Evolutionary conservation across 2,888 invertebrate genomes (phyloP).

Genomic region (Cephus runcator): DNA sequence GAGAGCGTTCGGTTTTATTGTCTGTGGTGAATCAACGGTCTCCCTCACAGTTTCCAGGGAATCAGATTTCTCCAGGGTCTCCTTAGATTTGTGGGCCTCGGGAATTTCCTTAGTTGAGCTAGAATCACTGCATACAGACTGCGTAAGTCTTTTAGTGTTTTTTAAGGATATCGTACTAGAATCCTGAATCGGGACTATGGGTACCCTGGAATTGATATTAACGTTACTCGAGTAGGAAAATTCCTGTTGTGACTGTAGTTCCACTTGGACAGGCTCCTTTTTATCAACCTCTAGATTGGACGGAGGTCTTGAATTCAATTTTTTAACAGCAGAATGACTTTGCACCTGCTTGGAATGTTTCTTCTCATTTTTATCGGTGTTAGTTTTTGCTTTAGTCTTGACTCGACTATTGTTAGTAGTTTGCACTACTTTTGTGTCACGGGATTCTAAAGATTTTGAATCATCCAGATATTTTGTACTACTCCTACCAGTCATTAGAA

Average conservation of each 20-base stretch:
- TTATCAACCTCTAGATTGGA: neutral
- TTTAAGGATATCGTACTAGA: neutral
- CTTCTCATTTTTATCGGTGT: slow-evolving; percentile 14
- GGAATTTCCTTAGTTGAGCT: neutral
- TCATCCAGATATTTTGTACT: slow-evolving; percentile 3
- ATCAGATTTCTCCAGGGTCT: neutral
- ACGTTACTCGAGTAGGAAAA: neutral
- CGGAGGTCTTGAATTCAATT: neutral
- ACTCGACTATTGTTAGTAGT: slow-evolving; percentile 1
- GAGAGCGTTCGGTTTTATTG: neutral
- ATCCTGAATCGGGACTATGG: neutral
- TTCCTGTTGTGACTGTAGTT: neutral
- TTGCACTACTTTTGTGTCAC: slow-evolving; percentile 4
- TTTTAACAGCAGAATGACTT: neutral
- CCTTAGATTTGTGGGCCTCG: neutral
- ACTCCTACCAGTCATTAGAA: slow-evolving; percentile 1
- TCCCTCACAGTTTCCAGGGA: neutral
- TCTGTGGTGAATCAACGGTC: neutral
- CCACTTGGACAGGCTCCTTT: neutral
- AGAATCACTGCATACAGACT: neutral
- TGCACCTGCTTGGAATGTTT: slow-evolving; percentile 28
- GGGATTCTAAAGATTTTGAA: slow-evolving; percentile 18
- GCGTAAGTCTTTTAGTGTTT: neutral
- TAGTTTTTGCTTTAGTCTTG: slow-evolving; percentile 15
- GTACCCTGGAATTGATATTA: neutral